These are phyloP conservation scores for Telmatochromis sp. DNA, from an alignment of 2,113 vertebrate genomes.

Conservation along the genomic window DNA sequence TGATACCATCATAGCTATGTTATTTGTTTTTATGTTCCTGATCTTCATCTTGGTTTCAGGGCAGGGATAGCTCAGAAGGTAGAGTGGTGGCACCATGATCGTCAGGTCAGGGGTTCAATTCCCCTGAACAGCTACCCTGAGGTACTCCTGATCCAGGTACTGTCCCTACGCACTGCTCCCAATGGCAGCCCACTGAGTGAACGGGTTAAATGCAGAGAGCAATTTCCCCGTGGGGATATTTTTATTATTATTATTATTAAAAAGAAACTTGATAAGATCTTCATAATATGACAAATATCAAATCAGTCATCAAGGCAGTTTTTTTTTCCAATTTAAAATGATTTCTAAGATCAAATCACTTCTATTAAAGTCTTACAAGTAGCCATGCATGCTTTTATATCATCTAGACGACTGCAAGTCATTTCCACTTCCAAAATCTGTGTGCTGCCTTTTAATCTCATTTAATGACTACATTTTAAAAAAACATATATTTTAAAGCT, in stretches of 20 bases:
- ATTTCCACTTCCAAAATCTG: neutral
- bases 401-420: neutral
- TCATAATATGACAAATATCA: neutral
- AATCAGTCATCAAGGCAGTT: neutral
- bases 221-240: rapidly evolving
- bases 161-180: rapidly evolving
- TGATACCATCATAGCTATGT: neutral
- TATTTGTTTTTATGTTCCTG: neutral
- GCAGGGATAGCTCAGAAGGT: neutral
- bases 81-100: neutral
- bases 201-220: neutral
- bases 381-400: neutral
- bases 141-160: rapidly evolving
- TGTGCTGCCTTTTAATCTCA: neutral
- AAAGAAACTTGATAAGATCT: neutral
- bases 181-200: neutral
- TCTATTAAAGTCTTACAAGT: neutral
- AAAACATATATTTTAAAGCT: neutral
- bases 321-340: neutral
- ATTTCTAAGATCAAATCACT: neutral
- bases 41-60: neutral
- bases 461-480: neutral
- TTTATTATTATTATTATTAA: neutral
- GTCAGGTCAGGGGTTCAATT: rapidly evolving
- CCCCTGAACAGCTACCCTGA: too few relatives aligned